Conservation (phyloP, 1,140 invertebrate genomes). For the Pseudoatta argentina region DNA sequence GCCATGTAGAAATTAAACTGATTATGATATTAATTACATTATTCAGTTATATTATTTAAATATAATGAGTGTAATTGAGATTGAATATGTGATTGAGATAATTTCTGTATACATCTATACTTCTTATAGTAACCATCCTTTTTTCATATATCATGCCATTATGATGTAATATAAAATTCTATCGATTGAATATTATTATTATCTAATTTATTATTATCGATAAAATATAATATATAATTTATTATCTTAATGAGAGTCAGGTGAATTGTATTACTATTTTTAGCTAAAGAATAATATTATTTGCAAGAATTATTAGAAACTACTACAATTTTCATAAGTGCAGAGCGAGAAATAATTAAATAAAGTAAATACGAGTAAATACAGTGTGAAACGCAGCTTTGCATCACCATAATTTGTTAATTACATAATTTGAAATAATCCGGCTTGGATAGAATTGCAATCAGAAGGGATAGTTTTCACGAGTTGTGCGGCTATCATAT, state of each 20-base stretch:
- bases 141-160: too few relatives aligned
- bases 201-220: neutral
- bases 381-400: slow-evolving; percentile 11
- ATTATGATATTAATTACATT: neutral
- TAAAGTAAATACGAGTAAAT: slow-evolving; percentile 32
- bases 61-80: slow-evolving; percentile 17
- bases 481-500: neutral
- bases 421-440: slow-evolving; percentile 50
- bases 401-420: slow-evolving; percentile 44
- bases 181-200: neutral
- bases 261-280: neutral
- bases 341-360: slow-evolving; percentile 26
- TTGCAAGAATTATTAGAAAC: neutral
- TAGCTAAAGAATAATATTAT: neutral
- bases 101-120: neutral
- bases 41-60: slow-evolving; percentile 13
- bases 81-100: neutral
- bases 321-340: slow-evolving; percentile 3
- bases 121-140: neutral
- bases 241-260: slow-evolving; percentile 10
- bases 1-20: neutral
- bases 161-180: neutral
- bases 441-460: slow-evolving; percentile 45
- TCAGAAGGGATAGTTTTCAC: slow-evolving; percentile 43
- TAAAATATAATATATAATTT: neutral